Percentiles rank a stretch among this genome's conserved stretches.
Evolutionary conservation across 2,888 invertebrate species (phyloP).

Genomic region (Cyclophora punctaria): DNA sequence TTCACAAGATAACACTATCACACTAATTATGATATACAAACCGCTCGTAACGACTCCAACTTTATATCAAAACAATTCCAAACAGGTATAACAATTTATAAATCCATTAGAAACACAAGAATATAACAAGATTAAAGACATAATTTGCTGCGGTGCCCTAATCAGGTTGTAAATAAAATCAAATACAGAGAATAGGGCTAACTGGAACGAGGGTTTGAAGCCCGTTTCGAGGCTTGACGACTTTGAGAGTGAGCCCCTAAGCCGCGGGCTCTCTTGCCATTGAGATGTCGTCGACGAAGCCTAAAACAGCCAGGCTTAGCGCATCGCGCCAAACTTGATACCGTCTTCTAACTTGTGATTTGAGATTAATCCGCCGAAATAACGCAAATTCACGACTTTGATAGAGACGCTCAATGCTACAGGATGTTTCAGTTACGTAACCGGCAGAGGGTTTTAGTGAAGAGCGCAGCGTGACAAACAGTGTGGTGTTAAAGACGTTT

Average conservation of each 20-base stretch:
- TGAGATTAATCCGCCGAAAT: slow-evolving; percentile 63
- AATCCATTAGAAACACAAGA: too few species aligned
- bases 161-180: slow-evolving; percentile 36
- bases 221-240: slow-evolving; percentile 51
- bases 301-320: slow-evolving; percentile 63
- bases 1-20: slow-evolving; percentile 69
- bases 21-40: slow-evolving; percentile 49
- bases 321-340: slow-evolving; percentile 60
- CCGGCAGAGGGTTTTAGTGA: neutral
- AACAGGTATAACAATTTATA: too few species aligned
- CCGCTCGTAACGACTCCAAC: too few species aligned
- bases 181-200: slow-evolving; percentile 47
- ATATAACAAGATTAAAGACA: too few species aligned
- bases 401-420: slow-evolving; percentile 1
- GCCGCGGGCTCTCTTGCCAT: slow-evolving; percentile 57
- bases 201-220: slow-evolving; percentile 60
- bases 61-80: too few species aligned
- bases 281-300: slow-evolving; percentile 58
- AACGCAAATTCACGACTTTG: slow-evolving; percentile 62
- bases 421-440: neutral
- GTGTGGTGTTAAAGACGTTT: slow-evolving; percentile 42
- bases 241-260: slow-evolving; percentile 51
- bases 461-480: slow-evolving; percentile 30
- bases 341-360: slow-evolving; percentile 66
- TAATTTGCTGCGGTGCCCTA: slow-evolving; percentile 2